Conservation (phyloP, 2,888 invertebrate species). For the Panzeria rudis region DNA sequence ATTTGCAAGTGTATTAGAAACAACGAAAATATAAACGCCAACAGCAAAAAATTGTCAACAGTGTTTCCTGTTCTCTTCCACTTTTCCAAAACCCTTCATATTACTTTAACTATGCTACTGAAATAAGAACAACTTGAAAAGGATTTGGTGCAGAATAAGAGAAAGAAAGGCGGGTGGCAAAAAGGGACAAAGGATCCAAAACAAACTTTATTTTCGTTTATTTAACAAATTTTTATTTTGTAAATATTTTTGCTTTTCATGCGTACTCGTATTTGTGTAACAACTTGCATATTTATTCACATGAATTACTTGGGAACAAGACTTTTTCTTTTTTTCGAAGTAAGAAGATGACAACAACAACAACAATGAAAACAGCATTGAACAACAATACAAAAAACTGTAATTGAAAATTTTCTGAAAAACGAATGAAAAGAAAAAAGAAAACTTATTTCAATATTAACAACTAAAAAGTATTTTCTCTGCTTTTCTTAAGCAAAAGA, state of each 20-base stretch:
- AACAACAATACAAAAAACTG: conserved; percentile 37
- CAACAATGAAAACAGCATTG: conserved; percentile 21
- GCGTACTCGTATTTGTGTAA: not conserved
- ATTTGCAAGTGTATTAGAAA: not conserved
- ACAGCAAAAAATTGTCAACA: conserved; percentile 65
- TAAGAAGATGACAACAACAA: conserved; percentile 26
- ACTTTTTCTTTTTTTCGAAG: not conserved
- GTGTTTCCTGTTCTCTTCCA: not conserved
- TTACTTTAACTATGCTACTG: not conserved
- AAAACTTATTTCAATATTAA: conserved; percentile 27
- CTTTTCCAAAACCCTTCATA: not conserved
- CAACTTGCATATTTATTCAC: conserved; percentile 64
- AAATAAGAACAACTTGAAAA: conserved; percentile 44
- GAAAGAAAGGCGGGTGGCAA: not conserved
- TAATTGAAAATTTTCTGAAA: conserved; percentile 68
- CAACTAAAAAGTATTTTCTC: conserved; percentile 20
- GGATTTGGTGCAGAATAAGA: conserved; percentile 51
- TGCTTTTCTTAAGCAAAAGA: conserved; percentile 23
- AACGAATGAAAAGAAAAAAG: not conserved
- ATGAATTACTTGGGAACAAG: conserved; percentile 68
- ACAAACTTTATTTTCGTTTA: conserved; percentile 70
- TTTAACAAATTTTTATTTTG: conserved; percentile 58
- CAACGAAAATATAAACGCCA: conserved; percentile 50
- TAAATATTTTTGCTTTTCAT: conserved; percentile 15
- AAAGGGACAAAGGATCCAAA: conserved; percentile 53